phyloP scores from a whole-genome alignment of 2,797 vertebrate genomes.

The Salarias fasciatus region DNA sequence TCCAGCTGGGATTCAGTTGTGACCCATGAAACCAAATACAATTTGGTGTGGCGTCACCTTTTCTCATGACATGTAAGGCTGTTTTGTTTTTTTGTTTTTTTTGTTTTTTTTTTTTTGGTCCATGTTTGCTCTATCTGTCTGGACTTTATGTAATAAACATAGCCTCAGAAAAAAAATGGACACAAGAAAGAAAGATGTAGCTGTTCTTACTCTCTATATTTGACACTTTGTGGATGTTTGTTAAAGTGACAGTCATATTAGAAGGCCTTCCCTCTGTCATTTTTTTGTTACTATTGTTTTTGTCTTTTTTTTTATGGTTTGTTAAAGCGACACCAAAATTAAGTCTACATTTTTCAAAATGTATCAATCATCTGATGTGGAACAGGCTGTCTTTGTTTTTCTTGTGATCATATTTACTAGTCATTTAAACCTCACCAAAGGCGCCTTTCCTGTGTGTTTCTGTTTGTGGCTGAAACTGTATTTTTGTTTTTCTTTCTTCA shows the following conservation, averaged over 20 bases:
- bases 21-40: constrained; percentile 36
- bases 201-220: constrained; percentile 1
- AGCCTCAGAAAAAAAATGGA: background rate
- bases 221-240: constrained; percentile 11
- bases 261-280: too few relatives aligned
- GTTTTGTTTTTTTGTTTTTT: constrained; percentile 13
- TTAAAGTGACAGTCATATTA: too few relatives aligned
- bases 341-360: constrained; percentile 10
- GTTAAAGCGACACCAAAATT: too few relatives aligned
- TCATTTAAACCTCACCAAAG: constrained; percentile 32
- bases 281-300: too few relatives aligned
- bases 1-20: constrained; percentile 16
- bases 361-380: constrained; percentile 11
- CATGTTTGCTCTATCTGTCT: background rate
- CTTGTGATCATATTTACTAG: constrained; percentile 3
- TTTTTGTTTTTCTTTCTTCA: background rate
- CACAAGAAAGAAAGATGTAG: background rate
- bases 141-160: too few relatives aligned
- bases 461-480: background rate
- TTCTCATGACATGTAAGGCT: constrained; percentile 21
- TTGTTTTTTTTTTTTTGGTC: background rate
- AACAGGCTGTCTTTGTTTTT: constrained; percentile 17
- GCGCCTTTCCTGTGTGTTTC: constrained; percentile 25
- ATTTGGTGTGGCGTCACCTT: constrained; percentile 48
- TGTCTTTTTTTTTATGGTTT: constrained; percentile 25